Conservation (phyloP, 2,113 vertebrate genomes). For the Neotoma lepida region DNA sequence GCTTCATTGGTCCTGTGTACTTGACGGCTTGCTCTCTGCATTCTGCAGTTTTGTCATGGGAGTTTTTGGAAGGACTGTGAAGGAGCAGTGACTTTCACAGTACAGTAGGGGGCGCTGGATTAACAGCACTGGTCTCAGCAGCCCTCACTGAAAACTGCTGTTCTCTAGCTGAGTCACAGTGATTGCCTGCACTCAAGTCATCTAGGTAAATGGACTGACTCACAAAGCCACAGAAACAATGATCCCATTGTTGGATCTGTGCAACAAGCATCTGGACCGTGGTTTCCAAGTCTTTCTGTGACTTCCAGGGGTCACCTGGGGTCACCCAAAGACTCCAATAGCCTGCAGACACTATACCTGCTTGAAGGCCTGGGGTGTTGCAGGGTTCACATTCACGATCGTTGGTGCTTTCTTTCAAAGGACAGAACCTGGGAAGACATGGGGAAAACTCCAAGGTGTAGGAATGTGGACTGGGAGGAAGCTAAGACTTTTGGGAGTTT, state of each 20-base stretch:
- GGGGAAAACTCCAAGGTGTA: background rate
- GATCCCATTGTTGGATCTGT: background rate
- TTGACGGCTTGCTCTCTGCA: background rate
- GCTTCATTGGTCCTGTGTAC: background rate
- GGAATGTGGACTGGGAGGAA: background rate
- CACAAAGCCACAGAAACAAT: background rate
- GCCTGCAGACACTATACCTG: background rate
- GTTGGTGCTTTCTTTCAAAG: background rate
- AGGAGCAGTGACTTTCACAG: background rate
- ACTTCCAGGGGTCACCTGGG: background rate
- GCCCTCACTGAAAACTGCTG: background rate
- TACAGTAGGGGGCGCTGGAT: background rate
- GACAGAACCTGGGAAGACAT: conserved; percentile 6
- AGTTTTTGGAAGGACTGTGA: background rate
- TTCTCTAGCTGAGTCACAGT: background rate
- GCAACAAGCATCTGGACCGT: background rate
- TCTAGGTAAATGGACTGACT: background rate
- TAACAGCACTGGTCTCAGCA: background rate
- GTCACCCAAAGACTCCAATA: background rate
- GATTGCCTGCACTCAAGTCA: background rate
- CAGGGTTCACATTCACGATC: background rate
- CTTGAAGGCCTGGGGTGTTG: background rate
- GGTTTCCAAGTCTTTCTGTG: background rate
- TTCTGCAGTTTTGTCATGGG: background rate
- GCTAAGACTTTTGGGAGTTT: background rate